These are phyloP conservation scores for Apogon talboti DNA, from an alignment of 2,797 vertebrate species.

Conservation along the genomic window DNA sequence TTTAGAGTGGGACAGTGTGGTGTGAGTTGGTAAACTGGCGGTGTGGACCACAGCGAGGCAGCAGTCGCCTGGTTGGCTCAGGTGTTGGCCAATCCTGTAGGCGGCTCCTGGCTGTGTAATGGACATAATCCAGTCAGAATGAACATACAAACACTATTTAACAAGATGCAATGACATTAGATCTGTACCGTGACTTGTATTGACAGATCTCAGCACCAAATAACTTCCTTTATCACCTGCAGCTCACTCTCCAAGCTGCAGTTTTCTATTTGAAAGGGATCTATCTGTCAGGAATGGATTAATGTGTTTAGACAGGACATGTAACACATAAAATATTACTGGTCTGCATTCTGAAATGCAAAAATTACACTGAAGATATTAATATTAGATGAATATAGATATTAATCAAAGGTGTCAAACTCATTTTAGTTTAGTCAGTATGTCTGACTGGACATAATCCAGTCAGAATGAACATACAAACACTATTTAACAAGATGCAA, in stretches of 20 bases:
- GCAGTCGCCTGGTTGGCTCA: background rate
- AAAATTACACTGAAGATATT: no score
- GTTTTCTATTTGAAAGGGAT: no score
- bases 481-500: background rate
- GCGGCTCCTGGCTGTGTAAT: background rate
- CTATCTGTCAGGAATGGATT: no score
- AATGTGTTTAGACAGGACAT: no score
- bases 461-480: background rate
- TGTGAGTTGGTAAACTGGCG: slow-evolving; percentile 17
- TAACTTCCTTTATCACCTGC: background rate
- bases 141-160: background rate
- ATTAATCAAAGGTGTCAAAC: no score
- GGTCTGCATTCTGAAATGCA: no score
- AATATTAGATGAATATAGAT: no score
- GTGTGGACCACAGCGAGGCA: background rate
- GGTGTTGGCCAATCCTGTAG: background rate
- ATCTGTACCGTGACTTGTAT: background rate
- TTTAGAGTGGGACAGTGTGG: slow-evolving; percentile 37
- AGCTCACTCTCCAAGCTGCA: no score
- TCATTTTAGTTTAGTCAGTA: no score
- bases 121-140: background rate
- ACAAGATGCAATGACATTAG: background rate
- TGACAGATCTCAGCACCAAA: background rate
- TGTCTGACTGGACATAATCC: no score
- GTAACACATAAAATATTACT: no score